phyloP scores from a whole-genome alignment of 2,888 invertebrate genomes.

The Tethea ocularis region DNA sequence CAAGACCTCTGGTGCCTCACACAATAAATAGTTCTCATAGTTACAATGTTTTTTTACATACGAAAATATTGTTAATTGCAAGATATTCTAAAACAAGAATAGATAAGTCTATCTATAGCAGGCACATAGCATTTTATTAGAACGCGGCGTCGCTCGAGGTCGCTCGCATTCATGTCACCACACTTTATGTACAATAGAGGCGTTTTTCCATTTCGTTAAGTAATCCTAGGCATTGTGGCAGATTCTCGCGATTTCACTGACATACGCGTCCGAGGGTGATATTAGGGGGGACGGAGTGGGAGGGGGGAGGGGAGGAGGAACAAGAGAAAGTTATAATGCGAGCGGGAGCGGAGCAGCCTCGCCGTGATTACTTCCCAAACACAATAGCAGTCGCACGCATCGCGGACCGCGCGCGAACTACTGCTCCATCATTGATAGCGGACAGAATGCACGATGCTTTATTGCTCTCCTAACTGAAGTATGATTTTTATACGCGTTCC shows the following conservation, averaged over 20 bases:
- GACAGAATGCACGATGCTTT: not conserved
- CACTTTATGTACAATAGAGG: not conserved
- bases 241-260: slow-evolving; percentile 7
- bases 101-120: not conserved
- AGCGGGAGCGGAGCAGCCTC: slow-evolving; percentile 9
- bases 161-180: slow-evolving; percentile 3
- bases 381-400: not conserved
- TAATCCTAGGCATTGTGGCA: slow-evolving; percentile 7
- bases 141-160: not conserved
- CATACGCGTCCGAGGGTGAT: slow-evolving; percentile 1
- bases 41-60: not conserved
- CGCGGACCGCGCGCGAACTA: not conserved
- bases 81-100: not conserved
- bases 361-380: slow-evolving; percentile 3
- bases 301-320: not conserved
- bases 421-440: not conserved
- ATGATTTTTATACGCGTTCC: not conserved
- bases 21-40: no score
- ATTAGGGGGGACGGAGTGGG: not conserved
- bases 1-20: no score
- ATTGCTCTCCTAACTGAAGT: not conserved
- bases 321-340: slow-evolving; percentile 23
- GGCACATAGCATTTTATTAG: not conserved
- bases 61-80: not conserved
- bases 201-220: slow-evolving; percentile 11